A percentile compares a stretch with the other conserved stretches of the same genome.
These are phyloP conservation scores for Pyrgilauda ruficollis DNA, from an alignment of 2,113 vertebrate genomes.

Conservation along the genomic window DNA sequence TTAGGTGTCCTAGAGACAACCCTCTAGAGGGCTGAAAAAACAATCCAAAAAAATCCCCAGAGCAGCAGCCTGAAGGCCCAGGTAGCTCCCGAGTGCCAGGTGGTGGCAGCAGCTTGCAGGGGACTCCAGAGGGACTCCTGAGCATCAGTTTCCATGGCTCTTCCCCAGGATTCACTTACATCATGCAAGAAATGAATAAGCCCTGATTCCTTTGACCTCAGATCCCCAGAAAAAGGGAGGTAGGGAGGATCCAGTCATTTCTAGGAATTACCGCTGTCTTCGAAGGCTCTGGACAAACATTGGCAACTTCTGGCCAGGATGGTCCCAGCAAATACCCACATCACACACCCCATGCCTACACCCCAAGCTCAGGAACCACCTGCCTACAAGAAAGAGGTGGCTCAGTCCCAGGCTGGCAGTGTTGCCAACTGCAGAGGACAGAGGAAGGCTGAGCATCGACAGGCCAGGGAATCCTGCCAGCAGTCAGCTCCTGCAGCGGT, in stretches of 20 bases:
- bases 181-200: neutral
- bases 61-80: neutral
- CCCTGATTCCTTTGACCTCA: neutral
- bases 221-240: neutral
- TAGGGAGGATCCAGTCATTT: neutral
- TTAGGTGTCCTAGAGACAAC: neutral
- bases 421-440: constrained; percentile 24
- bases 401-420: neutral
- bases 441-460: neutral
- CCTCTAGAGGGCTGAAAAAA: neutral
- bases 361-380: neutral
- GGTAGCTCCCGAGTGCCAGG: neutral
- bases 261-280: neutral
- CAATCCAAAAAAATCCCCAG: neutral
- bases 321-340: neutral
- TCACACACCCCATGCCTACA: neutral
- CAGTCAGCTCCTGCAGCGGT: neutral
- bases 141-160: neutral
- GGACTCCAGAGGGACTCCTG: neutral
- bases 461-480: constrained; percentile 35
- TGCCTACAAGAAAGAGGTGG: neutral
- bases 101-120: neutral
- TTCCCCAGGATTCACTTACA: neutral
- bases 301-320: neutral
- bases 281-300: neutral